Evolutionary conservation across 1,140 invertebrate genomes (phyloP), one percentile per base, ranked within the genome.

Genomic region (Magallana gigas): DNA sequence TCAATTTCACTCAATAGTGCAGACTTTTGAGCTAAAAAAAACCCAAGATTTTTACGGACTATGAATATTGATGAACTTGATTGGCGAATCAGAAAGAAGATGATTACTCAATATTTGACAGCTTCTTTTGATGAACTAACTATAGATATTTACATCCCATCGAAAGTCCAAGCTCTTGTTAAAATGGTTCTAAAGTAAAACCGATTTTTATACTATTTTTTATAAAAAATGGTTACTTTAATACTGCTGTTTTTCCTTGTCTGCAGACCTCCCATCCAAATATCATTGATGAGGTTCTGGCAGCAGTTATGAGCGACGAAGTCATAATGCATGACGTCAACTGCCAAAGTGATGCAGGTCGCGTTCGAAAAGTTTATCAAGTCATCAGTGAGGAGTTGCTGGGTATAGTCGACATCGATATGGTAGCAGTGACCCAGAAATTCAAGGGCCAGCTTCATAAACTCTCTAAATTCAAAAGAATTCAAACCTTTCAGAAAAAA

Each of bases 191-290:
- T 59, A 57, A 71, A 4, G 7, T 71, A 14, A 71, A 16, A 71
- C 57, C 60, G 58, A 11, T 16, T 56, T 16, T 14, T n/a, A 81
- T 18, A 18, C 36, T n/a, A n/a, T 14, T 23, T 23, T 23, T 23
- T 23, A 23, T 23, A 23, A 23, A 81, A 91, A 92, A 60, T 91
- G 88, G 57, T 29, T 94, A 98, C 98, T 96, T 98, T 99, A 4
- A 98, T 95, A 94, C 98, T 98, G 16, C 98, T 98, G 94, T 98
- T 98, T 95, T 98, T 99, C 90, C 98, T 96, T 60, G 98, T 98
- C 71, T 98, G 96, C 11, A 99, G 95, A 1, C 98, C 98, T 9
- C 99, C 99, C 97, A 99, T 99, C 99, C 99, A 99, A n/a, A 99
- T 96, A 95, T 99, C 98, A 23, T 98, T 98, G 12, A 99, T 95